Percentiles rank a stretch among this genome's conserved stretches.
Conservation (phyloP, 2,888 invertebrate species). For the Sphecodes monilicornis region DNA sequence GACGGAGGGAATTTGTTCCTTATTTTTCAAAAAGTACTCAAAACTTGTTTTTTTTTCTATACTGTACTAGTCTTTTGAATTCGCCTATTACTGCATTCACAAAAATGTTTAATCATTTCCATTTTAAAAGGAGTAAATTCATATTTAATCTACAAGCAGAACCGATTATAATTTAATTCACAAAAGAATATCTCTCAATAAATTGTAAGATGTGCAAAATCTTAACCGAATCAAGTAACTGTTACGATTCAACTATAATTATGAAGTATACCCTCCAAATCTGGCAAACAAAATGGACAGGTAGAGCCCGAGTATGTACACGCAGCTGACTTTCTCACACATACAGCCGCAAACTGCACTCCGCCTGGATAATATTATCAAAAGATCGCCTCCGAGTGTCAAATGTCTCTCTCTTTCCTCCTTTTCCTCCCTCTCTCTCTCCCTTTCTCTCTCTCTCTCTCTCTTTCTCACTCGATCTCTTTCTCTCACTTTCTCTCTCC, state of each 20-base stretch:
- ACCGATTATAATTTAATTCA: background rate
- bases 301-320: slow-evolving; percentile 68
- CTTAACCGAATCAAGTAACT: slow-evolving; percentile 1
- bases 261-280: slow-evolving; percentile 48
- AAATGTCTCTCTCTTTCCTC: slow-evolving; percentile 76
- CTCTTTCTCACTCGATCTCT: slow-evolving; percentile 22
- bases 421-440: slow-evolving; percentile 2
- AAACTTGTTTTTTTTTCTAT: slow-evolving; percentile 3
- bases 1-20: slow-evolving; percentile 44
- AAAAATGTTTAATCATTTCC: background rate
- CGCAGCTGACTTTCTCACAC: slow-evolving; percentile 66
- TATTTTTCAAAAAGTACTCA: background rate
- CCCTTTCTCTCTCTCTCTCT: slow-evolving; percentile 16
- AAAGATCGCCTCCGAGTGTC: slow-evolving; percentile 81
- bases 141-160: background rate
- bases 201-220: slow-evolving; percentile 8
- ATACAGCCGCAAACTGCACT: slow-evolving; percentile 82
- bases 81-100: background rate
- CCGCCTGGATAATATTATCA: slow-evolving; percentile 77
- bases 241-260: slow-evolving; percentile 7
- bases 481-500: slow-evolving; percentile 69
- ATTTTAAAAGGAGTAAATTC: background rate
- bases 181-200: slow-evolving; percentile 1
- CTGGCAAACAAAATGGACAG: slow-evolving; percentile 55
- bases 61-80: background rate